phyloP scores from a whole-genome alignment of 2,888 invertebrate species.

The Cyrtodaria siliqua region DNA sequence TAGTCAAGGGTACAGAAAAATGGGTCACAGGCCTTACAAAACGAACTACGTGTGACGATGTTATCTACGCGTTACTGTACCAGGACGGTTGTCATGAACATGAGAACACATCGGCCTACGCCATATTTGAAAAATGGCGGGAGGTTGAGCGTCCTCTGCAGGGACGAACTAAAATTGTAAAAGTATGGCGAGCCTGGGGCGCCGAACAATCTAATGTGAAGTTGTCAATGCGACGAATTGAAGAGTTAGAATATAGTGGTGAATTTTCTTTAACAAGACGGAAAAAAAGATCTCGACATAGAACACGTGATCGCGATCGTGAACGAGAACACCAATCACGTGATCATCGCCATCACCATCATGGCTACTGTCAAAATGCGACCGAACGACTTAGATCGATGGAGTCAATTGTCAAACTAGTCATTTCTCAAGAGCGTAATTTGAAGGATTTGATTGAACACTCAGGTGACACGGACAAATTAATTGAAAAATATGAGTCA shows the following conservation, averaged over 20 bases:
- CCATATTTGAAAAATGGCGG: conserved; percentile 89
- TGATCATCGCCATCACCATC: conserved; percentile 49
- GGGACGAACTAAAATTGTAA: conserved; percentile 91
- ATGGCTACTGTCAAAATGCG: conserved; percentile 61
- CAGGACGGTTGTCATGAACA: conserved; percentile 88
- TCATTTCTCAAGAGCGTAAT: conserved; percentile 89
- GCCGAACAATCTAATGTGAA: conserved; percentile 89
- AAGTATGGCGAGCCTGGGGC: conserved; percentile 94
- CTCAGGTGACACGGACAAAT: conserved; percentile 90
- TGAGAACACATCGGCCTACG: conserved; percentile 90
- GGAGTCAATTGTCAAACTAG: conserved; percentile 86
- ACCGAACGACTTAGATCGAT: conserved; percentile 69
- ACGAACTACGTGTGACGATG: conserved; percentile 92
- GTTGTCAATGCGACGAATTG: conserved; percentile 80
- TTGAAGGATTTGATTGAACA: conserved; percentile 87
- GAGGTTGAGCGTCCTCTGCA: conserved; percentile 89
- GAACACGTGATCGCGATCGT: conserved; percentile 66
- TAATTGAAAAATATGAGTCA: conserved; percentile 89
- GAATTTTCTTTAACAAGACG: conserved; percentile 69
- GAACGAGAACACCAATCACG: conserved; percentile 59
- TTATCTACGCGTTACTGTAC: conserved; percentile 90
- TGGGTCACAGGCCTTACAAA: conserved; percentile 93
- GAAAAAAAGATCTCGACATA: conserved; percentile 64
- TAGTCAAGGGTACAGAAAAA: conserved; percentile 92
- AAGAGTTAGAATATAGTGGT: conserved; percentile 73